Evolutionary conservation across 1,140 invertebrate species (phyloP).

Genomic region (Spodoptera litura): DNA sequence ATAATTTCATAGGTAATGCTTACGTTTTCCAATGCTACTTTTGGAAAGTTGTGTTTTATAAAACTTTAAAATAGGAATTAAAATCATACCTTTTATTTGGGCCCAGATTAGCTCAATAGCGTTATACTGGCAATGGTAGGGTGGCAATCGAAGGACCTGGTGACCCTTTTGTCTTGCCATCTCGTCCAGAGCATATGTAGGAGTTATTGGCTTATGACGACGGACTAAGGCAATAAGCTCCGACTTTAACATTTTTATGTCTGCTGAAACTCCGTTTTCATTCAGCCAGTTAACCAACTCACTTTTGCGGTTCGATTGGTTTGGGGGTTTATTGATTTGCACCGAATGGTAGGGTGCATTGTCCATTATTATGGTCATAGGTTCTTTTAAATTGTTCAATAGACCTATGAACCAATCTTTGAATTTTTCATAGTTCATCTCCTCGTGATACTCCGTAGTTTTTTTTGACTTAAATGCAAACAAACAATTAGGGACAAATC

Average conservation of each 20-base stretch:
- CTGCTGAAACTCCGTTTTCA: slow-evolving; percentile 37
- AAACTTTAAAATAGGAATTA: too few relatives aligned
- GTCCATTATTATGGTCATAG: slow-evolving; percentile 54
- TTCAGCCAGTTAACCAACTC: slow-evolving; percentile 45
- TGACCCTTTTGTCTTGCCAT: too few relatives aligned
- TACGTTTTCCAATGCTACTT: too few relatives aligned
- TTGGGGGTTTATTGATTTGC: slow-evolving; percentile 58
- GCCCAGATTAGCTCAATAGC: too few relatives aligned
- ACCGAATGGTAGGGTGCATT: slow-evolving; percentile 59
- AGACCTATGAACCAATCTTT: slow-evolving; percentile 53
- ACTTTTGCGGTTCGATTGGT: slow-evolving; percentile 46
- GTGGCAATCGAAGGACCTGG: too few relatives aligned
- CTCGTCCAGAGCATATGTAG: background rate
- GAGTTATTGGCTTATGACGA: background rate
- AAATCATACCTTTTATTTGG: too few relatives aligned
- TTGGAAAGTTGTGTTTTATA: too few relatives aligned
- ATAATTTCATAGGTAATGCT: too few relatives aligned
- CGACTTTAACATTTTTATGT: background rate
- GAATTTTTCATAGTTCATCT: slow-evolving; percentile 55
- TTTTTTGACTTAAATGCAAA: slow-evolving; percentile 52
- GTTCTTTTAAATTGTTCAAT: slow-evolving; percentile 44
- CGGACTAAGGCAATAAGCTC: background rate
- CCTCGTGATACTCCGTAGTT: slow-evolving; percentile 54
- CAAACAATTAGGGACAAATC: slow-evolving; percentile 45
- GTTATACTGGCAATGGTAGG: too few relatives aligned